These are phyloP conservation scores for Anisognathus igniventris DNA, from an alignment of 2,797 vertebrate species.

Conservation along the genomic window DNA sequence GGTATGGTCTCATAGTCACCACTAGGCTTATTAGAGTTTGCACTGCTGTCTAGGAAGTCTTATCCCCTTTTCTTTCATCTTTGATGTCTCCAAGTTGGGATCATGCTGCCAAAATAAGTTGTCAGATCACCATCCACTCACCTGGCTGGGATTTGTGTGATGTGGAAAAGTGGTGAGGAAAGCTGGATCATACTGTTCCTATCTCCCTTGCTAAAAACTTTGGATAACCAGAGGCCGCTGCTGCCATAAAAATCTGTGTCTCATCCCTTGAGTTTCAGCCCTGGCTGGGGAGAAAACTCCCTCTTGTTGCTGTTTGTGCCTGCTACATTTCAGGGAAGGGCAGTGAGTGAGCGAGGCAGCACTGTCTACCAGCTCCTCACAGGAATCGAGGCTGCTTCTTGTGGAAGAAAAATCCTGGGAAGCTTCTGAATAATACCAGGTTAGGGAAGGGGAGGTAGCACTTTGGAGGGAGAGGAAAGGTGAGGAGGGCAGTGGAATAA, in stretches of 20 bases:
- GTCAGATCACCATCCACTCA: neutral
- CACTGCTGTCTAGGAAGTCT: neutral
- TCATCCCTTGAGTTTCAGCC: neutral
- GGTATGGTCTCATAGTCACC: neutral
- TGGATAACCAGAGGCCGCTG: neutral
- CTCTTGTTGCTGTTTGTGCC: neutral
- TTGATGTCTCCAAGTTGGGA: neutral
- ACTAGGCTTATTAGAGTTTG: neutral
- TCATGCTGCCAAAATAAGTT: neutral
- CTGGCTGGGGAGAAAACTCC: neutral
- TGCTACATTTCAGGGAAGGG: neutral
- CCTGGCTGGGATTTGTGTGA: neutral
- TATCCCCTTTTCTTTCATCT: neutral
- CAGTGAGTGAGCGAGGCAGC: neutral
- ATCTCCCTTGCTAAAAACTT: neutral
- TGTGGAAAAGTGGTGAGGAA: neutral
- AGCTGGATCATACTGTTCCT: neutral
- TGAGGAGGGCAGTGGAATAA: neutral
- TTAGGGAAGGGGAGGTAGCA: neutral
- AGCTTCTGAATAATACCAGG: neutral
- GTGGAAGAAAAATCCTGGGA: neutral
- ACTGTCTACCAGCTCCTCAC: fast-evolving
- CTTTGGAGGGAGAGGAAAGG: neutral
- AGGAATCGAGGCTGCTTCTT: neutral
- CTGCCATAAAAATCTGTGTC: neutral